These are phyloP conservation scores for Tenodera sinensis DNA, from an alignment of 2,888 invertebrate genomes.

Conservation along the genomic window DNA sequence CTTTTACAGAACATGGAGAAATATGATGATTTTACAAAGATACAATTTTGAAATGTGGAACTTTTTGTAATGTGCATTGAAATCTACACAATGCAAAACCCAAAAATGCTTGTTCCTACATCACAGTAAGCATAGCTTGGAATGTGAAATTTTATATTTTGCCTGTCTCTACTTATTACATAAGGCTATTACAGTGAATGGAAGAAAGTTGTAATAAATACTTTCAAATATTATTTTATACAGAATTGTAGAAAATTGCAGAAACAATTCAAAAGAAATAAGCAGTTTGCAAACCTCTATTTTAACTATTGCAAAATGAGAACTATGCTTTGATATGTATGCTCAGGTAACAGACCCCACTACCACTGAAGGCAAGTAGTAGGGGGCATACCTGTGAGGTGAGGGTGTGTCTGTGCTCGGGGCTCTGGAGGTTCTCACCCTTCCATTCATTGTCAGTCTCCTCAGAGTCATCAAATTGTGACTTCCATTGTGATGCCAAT, in stretches of 20 bases:
- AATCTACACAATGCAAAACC: too few species aligned
- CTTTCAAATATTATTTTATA: not conserved
- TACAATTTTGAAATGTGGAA: too few species aligned
- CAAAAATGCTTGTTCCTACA: too few species aligned
- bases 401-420: constrained; percentile 48
- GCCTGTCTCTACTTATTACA: too few species aligned
- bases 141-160: too few species aligned
- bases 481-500: constrained; percentile 91
- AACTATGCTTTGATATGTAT: not conserved
- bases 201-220: too few species aligned
- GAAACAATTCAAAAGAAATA: not conserved
- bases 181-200: too few species aligned
- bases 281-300: not conserved
- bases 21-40: too few species aligned
- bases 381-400: constrained; percentile 38
- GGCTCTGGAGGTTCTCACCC: constrained; percentile 65
- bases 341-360: not conserved
- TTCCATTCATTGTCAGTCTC: constrained; percentile 90
- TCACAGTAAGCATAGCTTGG: too few species aligned
- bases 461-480: constrained; percentile 93
- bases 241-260: not conserved
- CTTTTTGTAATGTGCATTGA: too few species aligned
- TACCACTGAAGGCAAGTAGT: not conserved
- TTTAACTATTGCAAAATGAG: not conserved
- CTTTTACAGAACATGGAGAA: too few species aligned